Evolutionary conservation across 2,113 vertebrate species (phyloP), one percentile per base, ranked within the genome.

Genomic region (Craseonycteris thonglongyai): DNA sequence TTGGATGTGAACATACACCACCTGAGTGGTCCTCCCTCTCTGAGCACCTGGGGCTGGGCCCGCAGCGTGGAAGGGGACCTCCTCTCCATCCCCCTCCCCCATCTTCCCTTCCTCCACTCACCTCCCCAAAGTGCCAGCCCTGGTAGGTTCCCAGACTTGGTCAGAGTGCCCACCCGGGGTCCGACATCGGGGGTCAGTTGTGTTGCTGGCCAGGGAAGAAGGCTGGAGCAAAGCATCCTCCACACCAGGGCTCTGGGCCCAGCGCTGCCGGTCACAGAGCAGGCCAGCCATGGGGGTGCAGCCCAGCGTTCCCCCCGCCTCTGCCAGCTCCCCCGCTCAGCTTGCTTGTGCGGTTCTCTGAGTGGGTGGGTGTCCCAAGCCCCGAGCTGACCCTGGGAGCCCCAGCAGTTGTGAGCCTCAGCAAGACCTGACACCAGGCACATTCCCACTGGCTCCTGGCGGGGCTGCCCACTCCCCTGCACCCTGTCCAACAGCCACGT

Each of bases 21-120:
- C 96, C 90, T 96, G 97, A 93, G 93, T 97, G 95, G 94, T 96
- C 95, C 97, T 97, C 93, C 88, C 95, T 97, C 61, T 96, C 95
- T 92, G 95, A 96, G 94, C 76, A 79, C 92, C 94, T 59, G 85
- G 94, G 95, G 65, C 76, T 40, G 94, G 96, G 91, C 33, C 86
- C 63, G 9, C 5, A 33, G 85, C 28, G 13, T 42, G 76, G 87
- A 83, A 66, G 85, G 65, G 85, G 63, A 83, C 54, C 68, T 68
- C 22, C 38, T 24, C 89, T 69, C 47, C 16, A 10, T 24, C 61
- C 58, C 58, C 16, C 58, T 51, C 16, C 45, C 51, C n/a, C 16
- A 19, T 10, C 72, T n/a, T 38, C 86, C 68, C 33, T 33, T 19
- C 54, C 63, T 72, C 35, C 11, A 15, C 18, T 56, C 40, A 2